Evolutionary conservation across 2,888 invertebrate species (phyloP).

Genomic region (Steinernema hermaphroditum): DNA sequence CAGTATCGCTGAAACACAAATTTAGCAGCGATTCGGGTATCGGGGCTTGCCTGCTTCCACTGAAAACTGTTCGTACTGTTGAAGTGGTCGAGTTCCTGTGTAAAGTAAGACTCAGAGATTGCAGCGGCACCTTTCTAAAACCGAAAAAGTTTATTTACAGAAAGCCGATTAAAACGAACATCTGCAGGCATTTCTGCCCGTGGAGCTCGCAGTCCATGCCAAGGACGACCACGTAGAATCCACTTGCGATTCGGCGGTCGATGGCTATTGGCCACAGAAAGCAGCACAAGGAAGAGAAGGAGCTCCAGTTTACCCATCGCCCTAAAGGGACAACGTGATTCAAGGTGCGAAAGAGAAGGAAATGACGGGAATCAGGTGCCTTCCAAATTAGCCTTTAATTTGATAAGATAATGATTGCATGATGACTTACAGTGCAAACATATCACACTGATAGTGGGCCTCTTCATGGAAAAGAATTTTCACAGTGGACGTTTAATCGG

Average conservation of each 20-base stretch:
- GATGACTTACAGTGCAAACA: neutral
- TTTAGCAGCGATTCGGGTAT: neutral
- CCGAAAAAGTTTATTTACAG: neutral
- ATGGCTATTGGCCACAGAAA: too few species aligned
- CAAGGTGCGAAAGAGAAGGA: neutral
- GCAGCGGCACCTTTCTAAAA: neutral
- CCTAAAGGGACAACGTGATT: neutral
- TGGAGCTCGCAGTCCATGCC: neutral
- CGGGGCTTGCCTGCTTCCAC: conserved; percentile 47
- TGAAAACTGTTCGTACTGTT: conserved; percentile 46
- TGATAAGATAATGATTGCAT: neutral
- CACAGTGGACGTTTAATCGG: neutral
- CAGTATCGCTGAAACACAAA: conserved; percentile 45
- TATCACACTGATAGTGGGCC: neutral
- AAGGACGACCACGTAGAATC: conserved; percentile 5
- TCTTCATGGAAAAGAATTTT: neutral
- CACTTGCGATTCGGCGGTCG: neutral
- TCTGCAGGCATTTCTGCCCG: neutral
- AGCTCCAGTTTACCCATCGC: neutral
- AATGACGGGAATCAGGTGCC: too few species aligned
- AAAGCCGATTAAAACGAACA: neutral
- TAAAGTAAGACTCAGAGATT: conserved; percentile 40
- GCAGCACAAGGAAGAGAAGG: neutral
- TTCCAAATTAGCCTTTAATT: neutral
- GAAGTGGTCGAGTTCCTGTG: conserved; percentile 58